phyloP scores from a whole-genome alignment of 2,888 invertebrate genomes.

The Rhabditoides inermis region DNA sequence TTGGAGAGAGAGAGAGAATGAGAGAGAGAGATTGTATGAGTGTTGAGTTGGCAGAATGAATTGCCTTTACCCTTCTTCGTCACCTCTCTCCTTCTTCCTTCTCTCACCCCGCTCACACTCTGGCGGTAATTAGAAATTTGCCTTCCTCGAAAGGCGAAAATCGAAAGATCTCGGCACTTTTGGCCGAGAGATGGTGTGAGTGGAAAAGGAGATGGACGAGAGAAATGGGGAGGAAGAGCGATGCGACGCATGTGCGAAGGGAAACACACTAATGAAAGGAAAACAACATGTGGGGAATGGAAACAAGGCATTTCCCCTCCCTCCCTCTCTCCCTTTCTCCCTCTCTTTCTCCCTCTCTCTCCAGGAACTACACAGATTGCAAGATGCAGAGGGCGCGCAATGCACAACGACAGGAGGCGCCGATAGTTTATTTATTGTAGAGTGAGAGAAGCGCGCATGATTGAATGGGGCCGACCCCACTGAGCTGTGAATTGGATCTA shows the following conservation, averaged over 20 bases:
- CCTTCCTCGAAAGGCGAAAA: too few relatives aligned
- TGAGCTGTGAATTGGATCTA: background rate
- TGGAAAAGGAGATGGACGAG: too few relatives aligned
- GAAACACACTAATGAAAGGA: too few relatives aligned
- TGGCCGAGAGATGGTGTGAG: too few relatives aligned
- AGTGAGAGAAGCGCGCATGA: background rate
- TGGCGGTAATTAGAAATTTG: too few relatives aligned
- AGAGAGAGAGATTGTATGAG: background rate
- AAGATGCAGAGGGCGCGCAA: background rate
- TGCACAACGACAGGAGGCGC: background rate
- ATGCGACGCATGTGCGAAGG: too few relatives aligned
- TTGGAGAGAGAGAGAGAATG: background rate
- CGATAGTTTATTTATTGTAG: background rate
- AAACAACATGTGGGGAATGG: background rate
- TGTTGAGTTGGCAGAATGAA: background rate
- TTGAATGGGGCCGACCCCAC: background rate
- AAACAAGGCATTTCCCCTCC: conserved; percentile 3
- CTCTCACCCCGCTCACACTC: too few relatives aligned
- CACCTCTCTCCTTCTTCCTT: too few relatives aligned
- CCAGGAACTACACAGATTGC: background rate
- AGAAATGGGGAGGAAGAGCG: too few relatives aligned
- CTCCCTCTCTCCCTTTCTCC: conserved; percentile 5
- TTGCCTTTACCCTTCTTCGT: background rate
- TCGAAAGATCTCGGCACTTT: too few relatives aligned
- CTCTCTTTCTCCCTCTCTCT: background rate